phyloP scores from a whole-genome alignment of 2,888 invertebrate species.

The Gandaritis pyraliata region DNA sequence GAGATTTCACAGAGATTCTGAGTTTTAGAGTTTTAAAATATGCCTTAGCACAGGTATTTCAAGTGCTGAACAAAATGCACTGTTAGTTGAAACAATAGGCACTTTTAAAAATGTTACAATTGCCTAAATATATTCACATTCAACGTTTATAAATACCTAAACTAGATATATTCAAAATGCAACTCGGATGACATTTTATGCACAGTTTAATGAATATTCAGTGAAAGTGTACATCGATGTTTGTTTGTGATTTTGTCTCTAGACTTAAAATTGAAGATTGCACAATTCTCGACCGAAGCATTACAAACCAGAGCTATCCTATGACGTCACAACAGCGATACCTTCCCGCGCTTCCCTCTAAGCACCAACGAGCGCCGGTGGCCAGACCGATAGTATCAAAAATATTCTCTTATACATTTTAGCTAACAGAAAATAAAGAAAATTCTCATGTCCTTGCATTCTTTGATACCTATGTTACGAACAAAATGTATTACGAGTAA shows the following conservation, averaged over 20 bases:
- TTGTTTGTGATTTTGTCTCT: not conserved
- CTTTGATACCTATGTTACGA: constrained; percentile 2
- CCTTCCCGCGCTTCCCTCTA: constrained; percentile 50
- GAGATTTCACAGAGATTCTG: constrained; percentile 36
- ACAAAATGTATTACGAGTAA: not conserved
- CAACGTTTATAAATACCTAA: constrained; percentile 19
- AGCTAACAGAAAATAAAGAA: constrained; percentile 19
- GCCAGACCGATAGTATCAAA: constrained; percentile 65
- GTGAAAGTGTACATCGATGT: not conserved
- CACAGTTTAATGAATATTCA: not conserved
- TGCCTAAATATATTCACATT: constrained; percentile 22
- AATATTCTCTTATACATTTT: constrained; percentile 41
- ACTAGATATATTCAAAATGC: constrained; percentile 9
- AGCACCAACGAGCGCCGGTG: constrained; percentile 79
- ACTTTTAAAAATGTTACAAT: constrained; percentile 15
- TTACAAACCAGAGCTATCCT: constrained; percentile 29
- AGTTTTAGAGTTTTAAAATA: constrained; percentile 15
- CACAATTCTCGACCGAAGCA: constrained; percentile 15
- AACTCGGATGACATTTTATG: not conserved
- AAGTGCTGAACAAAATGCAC: constrained; percentile 11
- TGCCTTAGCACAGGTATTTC: constrained; percentile 1
- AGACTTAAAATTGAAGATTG: constrained; percentile 1
- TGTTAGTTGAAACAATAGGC: constrained; percentile 16
- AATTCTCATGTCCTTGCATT: not conserved
- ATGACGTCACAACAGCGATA: constrained; percentile 65